Evolutionary conservation across 2,113 vertebrate species (phyloP).

Genomic region (Hylia prasina): DNA sequence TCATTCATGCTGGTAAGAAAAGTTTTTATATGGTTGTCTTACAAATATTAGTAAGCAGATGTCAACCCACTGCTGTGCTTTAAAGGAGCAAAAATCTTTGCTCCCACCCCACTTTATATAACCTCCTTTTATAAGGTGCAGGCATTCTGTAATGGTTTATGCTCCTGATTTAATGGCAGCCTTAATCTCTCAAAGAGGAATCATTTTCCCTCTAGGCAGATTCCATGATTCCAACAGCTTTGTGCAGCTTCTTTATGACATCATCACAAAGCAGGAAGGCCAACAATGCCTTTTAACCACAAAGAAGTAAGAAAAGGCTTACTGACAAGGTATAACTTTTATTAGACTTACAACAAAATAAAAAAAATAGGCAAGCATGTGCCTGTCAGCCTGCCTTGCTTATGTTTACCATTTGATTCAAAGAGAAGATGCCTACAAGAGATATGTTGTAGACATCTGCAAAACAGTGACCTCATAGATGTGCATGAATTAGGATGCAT

Average conservation of each 20-base stretch:
- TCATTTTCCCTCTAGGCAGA: not conserved
- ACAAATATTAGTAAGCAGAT: not conserved
- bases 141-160: not conserved
- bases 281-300: not conserved
- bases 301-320: not conserved
- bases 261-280: not conserved
- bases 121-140: not conserved
- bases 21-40: not conserved
- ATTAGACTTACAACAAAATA: not conserved
- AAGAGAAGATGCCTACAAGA: not conserved
- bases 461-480: not conserved
- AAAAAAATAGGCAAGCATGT: not conserved
- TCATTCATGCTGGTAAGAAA: not conserved
- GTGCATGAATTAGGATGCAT: rapidly evolving
- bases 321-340: not conserved
- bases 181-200: not conserved
- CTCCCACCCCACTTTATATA: not conserved
- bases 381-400: not conserved
- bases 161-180: not conserved
- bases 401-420: not conserved
- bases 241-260: not conserved
- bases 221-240: not conserved
- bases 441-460: not conserved
- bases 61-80: not conserved
- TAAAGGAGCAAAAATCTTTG: not conserved